Evolutionary conservation across 2,888 invertebrate genomes (phyloP).

Genomic region (Amblyjoppa fuscipennis): DNA sequence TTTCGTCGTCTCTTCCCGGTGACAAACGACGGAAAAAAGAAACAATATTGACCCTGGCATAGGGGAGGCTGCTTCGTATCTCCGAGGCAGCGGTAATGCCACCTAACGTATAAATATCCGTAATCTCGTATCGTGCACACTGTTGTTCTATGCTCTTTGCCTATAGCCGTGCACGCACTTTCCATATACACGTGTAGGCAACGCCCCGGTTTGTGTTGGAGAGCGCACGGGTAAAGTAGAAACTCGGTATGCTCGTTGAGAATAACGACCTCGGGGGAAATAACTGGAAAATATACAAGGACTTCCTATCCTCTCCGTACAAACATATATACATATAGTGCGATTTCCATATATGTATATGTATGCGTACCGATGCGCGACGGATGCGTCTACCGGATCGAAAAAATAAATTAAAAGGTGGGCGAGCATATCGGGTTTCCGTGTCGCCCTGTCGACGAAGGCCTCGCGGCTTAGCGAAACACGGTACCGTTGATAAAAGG

Average conservation of each 20-base stretch:
- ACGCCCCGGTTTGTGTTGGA: background rate
- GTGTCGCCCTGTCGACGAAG: constrained; percentile 15
- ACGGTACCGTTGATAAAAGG: constrained; percentile 27
- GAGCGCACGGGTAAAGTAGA: background rate
- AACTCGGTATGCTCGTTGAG: constrained; percentile 46
- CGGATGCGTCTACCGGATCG: constrained; percentile 54
- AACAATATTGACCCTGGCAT: constrained; percentile 58
- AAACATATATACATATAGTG: background rate
- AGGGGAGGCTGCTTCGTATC: constrained; percentile 23
- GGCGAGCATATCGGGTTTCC: constrained; percentile 43
- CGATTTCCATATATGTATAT: constrained; percentile 1
- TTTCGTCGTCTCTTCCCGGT: background rate
- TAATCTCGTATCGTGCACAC: constrained; percentile 46
- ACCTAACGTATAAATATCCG: constrained; percentile 57
- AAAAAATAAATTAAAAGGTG: constrained; percentile 57
- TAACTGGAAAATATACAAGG: constrained; percentile 59
- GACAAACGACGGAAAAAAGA: constrained; percentile 36
- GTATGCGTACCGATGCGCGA: constrained; percentile 32
- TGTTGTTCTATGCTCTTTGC: constrained; percentile 11
- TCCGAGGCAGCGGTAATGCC: constrained; percentile 24
- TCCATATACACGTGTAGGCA: constrained; percentile 5
- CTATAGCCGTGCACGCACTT: background rate
- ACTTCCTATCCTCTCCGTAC: constrained; percentile 33
- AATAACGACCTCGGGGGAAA: constrained; percentile 61
- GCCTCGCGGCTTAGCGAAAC: background rate